phyloP scores from a whole-genome alignment of 1,140 invertebrate genomes.

The Diabrotica undecimpunctata region DNA sequence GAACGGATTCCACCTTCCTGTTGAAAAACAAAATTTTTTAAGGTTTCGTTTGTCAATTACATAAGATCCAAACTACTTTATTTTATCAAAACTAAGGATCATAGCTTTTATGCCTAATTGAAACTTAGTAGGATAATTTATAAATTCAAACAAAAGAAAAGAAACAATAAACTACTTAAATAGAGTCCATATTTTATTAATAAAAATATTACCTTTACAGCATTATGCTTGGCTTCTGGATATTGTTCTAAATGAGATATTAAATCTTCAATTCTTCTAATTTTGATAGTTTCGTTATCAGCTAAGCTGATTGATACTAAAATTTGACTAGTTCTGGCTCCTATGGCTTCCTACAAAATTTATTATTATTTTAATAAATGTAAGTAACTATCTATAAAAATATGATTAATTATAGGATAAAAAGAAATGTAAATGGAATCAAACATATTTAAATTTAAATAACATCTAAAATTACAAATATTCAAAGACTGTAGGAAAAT shows the following conservation, averaged over 20 bases:
- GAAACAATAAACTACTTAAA: too few species aligned
- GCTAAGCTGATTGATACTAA: conserved; percentile 61
- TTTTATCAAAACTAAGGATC: too few species aligned
- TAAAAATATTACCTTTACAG: conserved; percentile 58
- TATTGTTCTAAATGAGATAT: conserved; percentile 66
- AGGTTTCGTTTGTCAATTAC: conserved; percentile 3
- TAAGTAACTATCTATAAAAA: conserved; percentile 3
- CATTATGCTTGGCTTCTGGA: conserved; percentile 66
- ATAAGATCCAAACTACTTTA: conserved; percentile 21
- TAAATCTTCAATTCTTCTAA: conserved; percentile 48
- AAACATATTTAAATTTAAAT: too few species aligned
- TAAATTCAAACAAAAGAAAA: too few species aligned
- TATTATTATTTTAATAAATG: background rate
- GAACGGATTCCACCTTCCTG: conserved; percentile 62
- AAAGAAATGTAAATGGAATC: too few species aligned
- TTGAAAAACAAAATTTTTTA: too few species aligned
- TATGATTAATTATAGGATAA: background rate
- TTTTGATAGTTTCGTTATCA: conserved; percentile 55
- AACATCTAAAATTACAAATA: too few species aligned
- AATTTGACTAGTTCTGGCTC: conserved; percentile 64
- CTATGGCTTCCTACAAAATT: conserved; percentile 55
- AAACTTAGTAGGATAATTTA: too few species aligned
- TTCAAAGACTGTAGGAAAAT: too few species aligned
- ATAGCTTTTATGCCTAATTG: too few species aligned
- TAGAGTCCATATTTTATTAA: too few species aligned